Evolutionary conservation across 1,140 invertebrate species (phyloP).

Genomic region (Papilio helenus): DNA sequence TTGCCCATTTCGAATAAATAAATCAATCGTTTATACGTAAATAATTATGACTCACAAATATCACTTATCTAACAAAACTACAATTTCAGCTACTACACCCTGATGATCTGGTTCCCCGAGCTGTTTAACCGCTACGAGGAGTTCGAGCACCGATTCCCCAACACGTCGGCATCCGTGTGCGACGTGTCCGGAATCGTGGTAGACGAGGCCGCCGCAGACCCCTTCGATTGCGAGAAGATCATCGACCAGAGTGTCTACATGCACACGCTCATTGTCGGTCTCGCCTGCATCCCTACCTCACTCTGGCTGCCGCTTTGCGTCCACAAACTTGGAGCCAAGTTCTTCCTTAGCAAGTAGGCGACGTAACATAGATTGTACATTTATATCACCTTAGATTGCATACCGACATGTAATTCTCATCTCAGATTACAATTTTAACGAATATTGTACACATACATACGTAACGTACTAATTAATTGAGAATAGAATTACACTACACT

Average conservation of each 20-base stretch:
- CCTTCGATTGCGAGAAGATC: conserved; percentile 83
- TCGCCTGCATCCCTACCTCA: conserved; percentile 89
- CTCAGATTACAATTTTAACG: too few relatives aligned
- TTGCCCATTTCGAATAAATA: too few relatives aligned
- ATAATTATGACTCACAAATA: background rate
- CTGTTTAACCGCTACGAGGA: conserved; percentile 90
- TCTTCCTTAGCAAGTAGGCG: conserved; percentile 86
- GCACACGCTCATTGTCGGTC: conserved; percentile 88
- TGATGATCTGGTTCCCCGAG: conserved; percentile 94
- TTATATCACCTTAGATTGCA: too few relatives aligned
- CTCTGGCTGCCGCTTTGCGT: conserved; percentile 89
- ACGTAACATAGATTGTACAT: too few relatives aligned
- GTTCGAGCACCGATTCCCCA: conserved; percentile 86
- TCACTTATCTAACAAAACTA: background rate
- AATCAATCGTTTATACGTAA: background rate
- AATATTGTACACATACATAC: too few relatives aligned
- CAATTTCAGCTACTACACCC: conserved; percentile 88
- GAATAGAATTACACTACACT: too few relatives aligned
- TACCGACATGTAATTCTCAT: too few relatives aligned
- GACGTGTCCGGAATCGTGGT: conserved; percentile 86
- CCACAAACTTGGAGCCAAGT: conserved; percentile 88
- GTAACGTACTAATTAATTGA: too few relatives aligned
- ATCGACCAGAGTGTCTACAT: conserved; percentile 87
- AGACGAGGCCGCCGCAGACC: conserved; percentile 64
- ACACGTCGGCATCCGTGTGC: conserved; percentile 86